A percentile compares a stretch with the other conserved stretches of the same genome.
phyloP scores from a whole-genome alignment of 2,113 vertebrate species.

The Macrotus californicus region DNA sequence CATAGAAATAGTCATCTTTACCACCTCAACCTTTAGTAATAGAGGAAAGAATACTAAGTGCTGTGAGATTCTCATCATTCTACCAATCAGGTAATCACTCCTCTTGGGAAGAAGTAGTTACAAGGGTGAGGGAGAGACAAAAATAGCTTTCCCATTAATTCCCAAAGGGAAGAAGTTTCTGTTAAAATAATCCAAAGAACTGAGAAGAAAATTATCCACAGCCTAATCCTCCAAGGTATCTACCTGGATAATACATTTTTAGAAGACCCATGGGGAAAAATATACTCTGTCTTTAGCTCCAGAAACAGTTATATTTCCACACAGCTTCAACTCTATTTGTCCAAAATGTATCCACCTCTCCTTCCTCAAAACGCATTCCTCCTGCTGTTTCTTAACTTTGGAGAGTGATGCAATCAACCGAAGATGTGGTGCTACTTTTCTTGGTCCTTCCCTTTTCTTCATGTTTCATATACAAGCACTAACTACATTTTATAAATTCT shows the following conservation, averaged over 20 bases:
- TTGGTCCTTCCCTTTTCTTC: not conserved
- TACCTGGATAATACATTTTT: not conserved
- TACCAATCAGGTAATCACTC: not conserved
- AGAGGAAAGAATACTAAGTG: not conserved
- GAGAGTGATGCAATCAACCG: not conserved
- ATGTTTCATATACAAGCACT: not conserved
- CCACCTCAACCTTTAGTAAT: not conserved
- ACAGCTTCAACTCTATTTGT: not conserved
- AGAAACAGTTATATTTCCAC: not conserved
- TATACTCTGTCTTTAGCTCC: not conserved
- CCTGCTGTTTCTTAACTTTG: not conserved
- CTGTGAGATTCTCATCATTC: not conserved
- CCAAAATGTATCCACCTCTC: not conserved
- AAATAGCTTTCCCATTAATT: not conserved
- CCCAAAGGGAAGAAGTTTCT: not conserved
- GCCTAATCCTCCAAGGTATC: not conserved
- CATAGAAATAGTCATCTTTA: not conserved
- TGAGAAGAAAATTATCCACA: conserved; percentile 15
- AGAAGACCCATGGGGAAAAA: not conserved
- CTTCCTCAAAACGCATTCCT: not conserved
- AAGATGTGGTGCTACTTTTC: not conserved
- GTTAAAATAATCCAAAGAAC: not conserved
- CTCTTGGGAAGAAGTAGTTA: not conserved
- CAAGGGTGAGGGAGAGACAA: not conserved
- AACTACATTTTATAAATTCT: not conserved